phyloP scores from a whole-genome alignment of 2,888 invertebrate genomes.

The Nomada fabriciana region DNA sequence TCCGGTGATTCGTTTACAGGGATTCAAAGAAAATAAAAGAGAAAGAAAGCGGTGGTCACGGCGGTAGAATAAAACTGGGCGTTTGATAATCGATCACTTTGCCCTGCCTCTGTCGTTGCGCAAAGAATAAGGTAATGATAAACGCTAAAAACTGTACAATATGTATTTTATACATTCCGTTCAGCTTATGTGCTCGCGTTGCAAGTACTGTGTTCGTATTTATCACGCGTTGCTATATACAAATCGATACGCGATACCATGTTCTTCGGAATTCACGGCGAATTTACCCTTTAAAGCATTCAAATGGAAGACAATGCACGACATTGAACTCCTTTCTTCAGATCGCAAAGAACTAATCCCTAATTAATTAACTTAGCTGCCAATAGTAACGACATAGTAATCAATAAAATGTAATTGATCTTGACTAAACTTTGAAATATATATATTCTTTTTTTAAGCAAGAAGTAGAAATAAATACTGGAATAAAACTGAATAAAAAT shows the following conservation, averaged over 20 bases:
- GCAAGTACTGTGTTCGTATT: constrained; percentile 19
- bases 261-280: constrained; percentile 20
- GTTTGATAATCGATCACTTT: background rate
- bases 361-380: no score
- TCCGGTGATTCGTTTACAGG: constrained; percentile 10
- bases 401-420: no score
- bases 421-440: no score
- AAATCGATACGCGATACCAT: constrained; percentile 34
- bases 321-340: background rate
- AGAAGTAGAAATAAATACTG: no score
- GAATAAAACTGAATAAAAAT: background rate
- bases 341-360: background rate
- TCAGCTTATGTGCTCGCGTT: constrained; percentile 21
- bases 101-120: background rate
- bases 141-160: constrained; percentile 48
- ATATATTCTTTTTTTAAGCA: no score
- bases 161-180: constrained; percentile 40
- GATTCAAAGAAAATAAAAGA: background rate
- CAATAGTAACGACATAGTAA: no score
- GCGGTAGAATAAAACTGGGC: background rate
- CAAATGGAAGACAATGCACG: background rate
- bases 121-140: constrained; percentile 37
- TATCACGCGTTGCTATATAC: constrained; percentile 28
- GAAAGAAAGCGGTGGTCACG: background rate
- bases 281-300: constrained; percentile 34